Conservation (phyloP, 2,113 vertebrate species). For the Sinocyclocheilus anshuiensis region DNA sequence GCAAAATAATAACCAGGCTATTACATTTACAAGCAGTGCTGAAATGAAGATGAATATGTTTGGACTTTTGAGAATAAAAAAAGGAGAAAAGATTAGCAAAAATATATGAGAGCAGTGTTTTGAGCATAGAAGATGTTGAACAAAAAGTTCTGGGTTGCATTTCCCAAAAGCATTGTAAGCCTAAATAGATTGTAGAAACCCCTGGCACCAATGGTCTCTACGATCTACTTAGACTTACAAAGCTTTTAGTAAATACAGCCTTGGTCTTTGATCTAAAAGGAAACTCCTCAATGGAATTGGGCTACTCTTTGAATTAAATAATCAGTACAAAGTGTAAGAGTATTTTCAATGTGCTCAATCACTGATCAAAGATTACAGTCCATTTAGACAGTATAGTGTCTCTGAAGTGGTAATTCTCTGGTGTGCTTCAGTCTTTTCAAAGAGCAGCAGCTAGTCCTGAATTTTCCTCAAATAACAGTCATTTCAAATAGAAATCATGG, state of each 20-base stretch:
- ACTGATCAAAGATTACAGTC: too few relatives aligned
- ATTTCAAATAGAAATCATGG: too few relatives aligned
- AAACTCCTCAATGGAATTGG: not conserved
- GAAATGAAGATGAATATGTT: slow-evolving; percentile 26
- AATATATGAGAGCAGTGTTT: not conserved
- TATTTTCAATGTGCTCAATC: too few relatives aligned
- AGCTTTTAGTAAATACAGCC: not conserved
- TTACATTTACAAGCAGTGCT: slow-evolving; percentile 55
- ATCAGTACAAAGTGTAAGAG: too few relatives aligned
- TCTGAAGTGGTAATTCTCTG: too few relatives aligned
- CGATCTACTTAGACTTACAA: not conserved
- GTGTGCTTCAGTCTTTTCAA: too few relatives aligned
- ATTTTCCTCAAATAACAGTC: too few relatives aligned
- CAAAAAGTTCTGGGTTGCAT: not conserved
- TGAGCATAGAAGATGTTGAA: not conserved
- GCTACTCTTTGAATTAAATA: too few relatives aligned
- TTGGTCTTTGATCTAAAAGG: not conserved
- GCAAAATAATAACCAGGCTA: slow-evolving; percentile 55
- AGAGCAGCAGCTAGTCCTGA: too few relatives aligned
- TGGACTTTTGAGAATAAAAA: not conserved
- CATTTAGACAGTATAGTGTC: too few relatives aligned
- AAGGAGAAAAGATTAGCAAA: not conserved
- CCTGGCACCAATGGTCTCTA: not conserved
- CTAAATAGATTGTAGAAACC: not conserved
- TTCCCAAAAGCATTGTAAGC: not conserved